Evolutionary conservation across 2,888 invertebrate species (phyloP), one percentile per base, ranked within the genome.

Genomic region (Thalpophila matura): DNA sequence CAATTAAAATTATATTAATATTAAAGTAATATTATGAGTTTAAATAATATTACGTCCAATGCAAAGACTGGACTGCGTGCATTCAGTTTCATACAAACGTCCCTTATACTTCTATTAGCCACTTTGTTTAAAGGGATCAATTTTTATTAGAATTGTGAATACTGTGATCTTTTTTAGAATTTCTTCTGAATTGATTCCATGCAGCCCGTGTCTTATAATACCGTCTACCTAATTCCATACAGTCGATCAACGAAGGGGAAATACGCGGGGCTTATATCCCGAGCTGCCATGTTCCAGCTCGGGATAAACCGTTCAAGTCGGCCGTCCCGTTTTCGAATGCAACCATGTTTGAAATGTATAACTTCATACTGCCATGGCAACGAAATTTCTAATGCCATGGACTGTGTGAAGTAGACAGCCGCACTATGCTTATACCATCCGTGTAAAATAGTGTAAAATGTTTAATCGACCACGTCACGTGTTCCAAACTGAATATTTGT

Each of bases 111-210:
- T 53, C 27, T 67, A 57, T 45, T 43, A 45, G 37, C 57, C 60
- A 66, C 56, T 74, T 55, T 57, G 38, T 59, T n/a, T 37, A 64
- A 66, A 35, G 78, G 78, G 78, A 78, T 65, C 77, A 79, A 78
- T 79, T 71, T 69, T 62, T 67, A 76, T 57, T 73, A 76, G 55
- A 68, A 59, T 70, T 78, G 47, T 67, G 61, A 58, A 65, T 70
- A 65, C 71, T 79, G 78, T 74, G 68, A 77, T 76, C 54, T 71
- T 70, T 60, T 45, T 63, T 65, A 71, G 46, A 76, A 61, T 59
- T 69, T 56, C 54, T 69, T 63, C 42, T 31, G 24, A 55, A 56
- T 18, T 53, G 47, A 26, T 59, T 7, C n/a, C 51, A 58, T 40
- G 49, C 53, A 46, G 42, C 33, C 33, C 10, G n/a, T 20, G 20